Evolutionary conservation across 2,888 invertebrate genomes (phyloP).

Genomic region (Aporophyla nigra): DNA sequence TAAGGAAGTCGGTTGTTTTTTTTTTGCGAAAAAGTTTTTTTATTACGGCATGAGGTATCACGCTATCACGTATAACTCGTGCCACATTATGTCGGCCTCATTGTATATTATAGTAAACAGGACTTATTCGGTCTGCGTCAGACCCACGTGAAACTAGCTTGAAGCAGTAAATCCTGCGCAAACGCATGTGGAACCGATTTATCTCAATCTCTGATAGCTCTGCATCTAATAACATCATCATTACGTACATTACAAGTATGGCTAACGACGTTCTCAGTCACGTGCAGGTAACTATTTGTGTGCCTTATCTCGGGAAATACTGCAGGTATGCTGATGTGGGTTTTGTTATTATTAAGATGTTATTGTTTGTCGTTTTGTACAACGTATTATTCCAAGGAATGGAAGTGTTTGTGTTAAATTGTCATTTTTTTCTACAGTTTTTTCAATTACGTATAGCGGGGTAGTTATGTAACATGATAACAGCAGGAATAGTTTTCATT

Average conservation of each 20-base stretch:
- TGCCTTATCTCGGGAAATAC: constrained; percentile 27
- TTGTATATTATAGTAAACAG: neutral
- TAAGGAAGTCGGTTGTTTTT: no score
- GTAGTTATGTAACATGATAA: no score
- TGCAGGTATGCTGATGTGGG: neutral
- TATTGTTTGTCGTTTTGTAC: neutral
- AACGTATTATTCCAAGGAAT: neutral
- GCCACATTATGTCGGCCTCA: neutral
- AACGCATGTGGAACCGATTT: constrained; percentile 17
- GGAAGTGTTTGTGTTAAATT: neutral
- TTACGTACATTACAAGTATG: constrained; percentile 21
- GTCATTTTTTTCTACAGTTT: neutral
- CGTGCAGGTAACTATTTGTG: constrained; percentile 12
- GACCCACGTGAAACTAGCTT: neutral
- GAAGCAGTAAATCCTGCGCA: constrained; percentile 11
- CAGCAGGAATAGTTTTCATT: no score
- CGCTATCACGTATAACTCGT: neutral
- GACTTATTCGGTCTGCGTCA: constrained; percentile 18
- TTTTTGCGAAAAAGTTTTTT: no score
- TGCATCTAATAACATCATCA: constrained; percentile 21
- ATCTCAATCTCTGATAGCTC: constrained; percentile 44
- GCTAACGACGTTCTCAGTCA: neutral
- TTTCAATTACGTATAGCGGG: neutral
- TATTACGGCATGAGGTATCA: neutral
- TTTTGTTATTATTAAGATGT: neutral